Evolutionary conservation across 2,888 invertebrate genomes (phyloP).

Genomic region (Norana najaformis): DNA sequence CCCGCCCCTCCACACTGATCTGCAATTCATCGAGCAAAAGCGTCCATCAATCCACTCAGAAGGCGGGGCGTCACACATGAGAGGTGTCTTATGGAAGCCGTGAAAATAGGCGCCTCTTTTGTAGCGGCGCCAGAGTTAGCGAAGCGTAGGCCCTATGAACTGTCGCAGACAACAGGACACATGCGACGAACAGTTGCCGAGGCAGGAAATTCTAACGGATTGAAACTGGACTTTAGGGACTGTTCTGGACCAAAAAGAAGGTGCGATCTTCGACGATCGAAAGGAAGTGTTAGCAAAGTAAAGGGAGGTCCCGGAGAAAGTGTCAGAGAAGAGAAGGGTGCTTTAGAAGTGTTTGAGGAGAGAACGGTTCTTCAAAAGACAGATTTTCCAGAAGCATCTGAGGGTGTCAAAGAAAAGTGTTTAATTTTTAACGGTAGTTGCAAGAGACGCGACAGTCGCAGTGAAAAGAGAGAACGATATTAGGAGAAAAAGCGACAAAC

Average conservation of each 20-base stretch:
- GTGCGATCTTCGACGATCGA: neutral
- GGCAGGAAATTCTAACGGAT: neutral
- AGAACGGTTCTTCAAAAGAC: neutral
- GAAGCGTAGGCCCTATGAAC: too few relatives aligned
- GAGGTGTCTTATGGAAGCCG: neutral
- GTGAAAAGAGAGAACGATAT: too few relatives aligned
- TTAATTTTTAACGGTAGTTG: neutral
- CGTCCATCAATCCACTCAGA: neutral
- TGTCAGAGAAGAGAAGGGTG: neutral
- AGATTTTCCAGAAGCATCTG: neutral
- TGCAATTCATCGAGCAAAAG: neutral
- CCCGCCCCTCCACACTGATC: neutral
- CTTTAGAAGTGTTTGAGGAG: neutral
- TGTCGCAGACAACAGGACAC: slow-evolving; percentile 13
- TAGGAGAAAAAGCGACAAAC: neutral
- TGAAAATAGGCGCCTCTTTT: neutral
- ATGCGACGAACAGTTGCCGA: neutral
- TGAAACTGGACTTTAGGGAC: neutral
- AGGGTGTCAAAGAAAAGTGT: neutral
- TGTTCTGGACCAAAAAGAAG: neutral
- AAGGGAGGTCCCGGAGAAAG: neutral
- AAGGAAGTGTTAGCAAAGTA: slow-evolving; percentile 4
- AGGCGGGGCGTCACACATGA: slow-evolving; percentile 13
- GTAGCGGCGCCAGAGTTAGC: neutral
- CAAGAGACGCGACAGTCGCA: neutral